phyloP scores from a whole-genome alignment of 2,888 invertebrate species.

The Linnaemya tessellans region DNA sequence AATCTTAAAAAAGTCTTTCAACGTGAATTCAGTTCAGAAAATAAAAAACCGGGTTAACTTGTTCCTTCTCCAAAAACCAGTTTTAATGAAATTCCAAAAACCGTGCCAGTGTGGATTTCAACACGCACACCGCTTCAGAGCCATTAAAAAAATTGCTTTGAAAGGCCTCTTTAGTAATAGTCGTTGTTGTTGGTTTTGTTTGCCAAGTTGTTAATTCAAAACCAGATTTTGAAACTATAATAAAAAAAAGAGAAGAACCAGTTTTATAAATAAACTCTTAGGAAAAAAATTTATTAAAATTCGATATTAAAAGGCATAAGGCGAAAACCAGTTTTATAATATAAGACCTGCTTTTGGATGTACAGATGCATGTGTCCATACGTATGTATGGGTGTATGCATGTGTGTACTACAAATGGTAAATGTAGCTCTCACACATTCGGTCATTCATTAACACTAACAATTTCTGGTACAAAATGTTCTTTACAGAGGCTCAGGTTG shows the following conservation, averaged over 20 bases:
- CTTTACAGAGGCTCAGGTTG: not conserved
- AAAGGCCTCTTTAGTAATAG: conserved; percentile 42
- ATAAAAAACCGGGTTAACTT: conserved; percentile 70
- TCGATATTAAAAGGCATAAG: conserved; percentile 8
- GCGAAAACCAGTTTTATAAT: conserved; percentile 56
- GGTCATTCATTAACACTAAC: not conserved
- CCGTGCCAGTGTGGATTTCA: conserved; percentile 19
- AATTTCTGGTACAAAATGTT: conserved; percentile 13
- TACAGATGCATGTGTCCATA: not conserved
- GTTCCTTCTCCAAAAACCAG: conserved; percentile 65
- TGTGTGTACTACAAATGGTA: not conserved
- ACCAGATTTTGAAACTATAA: conserved; percentile 62
- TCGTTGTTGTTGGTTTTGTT: conserved; percentile 9
- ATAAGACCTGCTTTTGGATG: conserved; percentile 11
- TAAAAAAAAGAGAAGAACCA: conserved; percentile 60
- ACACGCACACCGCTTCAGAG: conserved; percentile 13
- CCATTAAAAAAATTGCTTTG: conserved; percentile 16
- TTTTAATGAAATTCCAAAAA: conserved; percentile 64
- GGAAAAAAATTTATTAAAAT: conserved; percentile 12
- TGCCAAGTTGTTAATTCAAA: conserved; percentile 44
- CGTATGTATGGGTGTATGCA: no score
- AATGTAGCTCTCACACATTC: conserved; percentile 18
- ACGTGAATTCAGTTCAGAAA: conserved; percentile 54
- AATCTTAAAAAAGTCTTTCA: not conserved
- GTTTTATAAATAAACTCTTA: conserved; percentile 53